Base-by-base conservation (phyloP, 2,888 invertebrate species). In the Metopia argyrocephala region DNA sequence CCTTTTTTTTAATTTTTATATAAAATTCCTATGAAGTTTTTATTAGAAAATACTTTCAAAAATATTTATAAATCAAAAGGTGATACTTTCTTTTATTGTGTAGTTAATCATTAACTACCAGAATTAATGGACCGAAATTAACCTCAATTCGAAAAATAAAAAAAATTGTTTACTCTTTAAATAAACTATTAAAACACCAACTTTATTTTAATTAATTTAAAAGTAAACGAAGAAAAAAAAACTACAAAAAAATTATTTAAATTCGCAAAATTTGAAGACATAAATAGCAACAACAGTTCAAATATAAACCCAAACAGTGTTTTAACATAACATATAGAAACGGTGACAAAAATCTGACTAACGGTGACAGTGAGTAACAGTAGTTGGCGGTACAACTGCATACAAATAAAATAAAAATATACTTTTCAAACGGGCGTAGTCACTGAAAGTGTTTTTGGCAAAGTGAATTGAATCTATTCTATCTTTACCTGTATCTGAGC, bases 321-420 rank as follows among this genome's bases (percentile, higher is more conserved):
- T 64, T 70, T 65, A 70, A 64, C 45, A 59, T 3, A 38, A 38
- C 31, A 12, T 38, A n/a, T 73, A 27, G 56, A 64, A 57, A 59
- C 48, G 46, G 61, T 20, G 27, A 6, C n/a, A n/a, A n/a, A n/a
- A n/a, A n/a, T 9, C 38, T 3, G 38, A 38, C 38, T 38, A 1
- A 38, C 15, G 61, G 15, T 38, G 66, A 18, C 54, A 59, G 46
- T 56, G 62, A 73, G 52, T 69, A 75, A 70, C 74, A 64, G 74
- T 75, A 66, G 79, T 79, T 79, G 79, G 79, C 79, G 69, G 59
- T 59, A 50, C 62, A 38, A 9, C 38, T 38, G 38, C 3, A 12
- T 2, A 15, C 12, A 38, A 38, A 2, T 38, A 38, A 38, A 15
- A 38, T 12, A 54, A 45, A 21, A 28, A 62, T 46, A 18, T 46